Evolutionary conservation across 2,113 vertebrate species (phyloP), one percentile per base, ranked within the genome.

Genomic region (Entosphenus tridentatus): DNA sequence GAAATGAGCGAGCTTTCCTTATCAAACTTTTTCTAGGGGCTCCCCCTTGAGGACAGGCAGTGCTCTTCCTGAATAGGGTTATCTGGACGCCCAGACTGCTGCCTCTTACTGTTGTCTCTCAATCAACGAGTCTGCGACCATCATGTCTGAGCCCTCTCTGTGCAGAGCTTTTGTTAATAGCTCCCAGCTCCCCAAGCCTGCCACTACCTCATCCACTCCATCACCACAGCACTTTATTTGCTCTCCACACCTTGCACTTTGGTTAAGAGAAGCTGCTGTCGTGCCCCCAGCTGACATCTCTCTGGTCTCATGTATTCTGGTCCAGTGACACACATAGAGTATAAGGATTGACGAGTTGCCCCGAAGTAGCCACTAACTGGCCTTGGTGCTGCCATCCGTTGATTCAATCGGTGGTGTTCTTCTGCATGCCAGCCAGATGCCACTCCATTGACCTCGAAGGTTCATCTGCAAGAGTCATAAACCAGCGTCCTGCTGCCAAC

Each of bases 131-230:
- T 17, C 14, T 17, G 59, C 9, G 59, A 65, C 9, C 59, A 65
- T 65, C 59, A 65, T 17, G 9, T 17, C 59, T 65, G 8, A 4
- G 59, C 59, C 59, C 2, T 9, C 62, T 8, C n/a, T 65, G 59
- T 65, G 62, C 62, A 65, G 62, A 65, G 62, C 62, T 65, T 18
- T 18, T 16, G 62, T 65, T 8, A 65, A 18, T 10, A 65, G 18
- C 62, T 65, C 18, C 62, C 62, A 65, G 62, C 62, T 65, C 62
- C 62, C 18, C 62, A 11, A 65, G 62, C 62, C 62, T 65, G 62
- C 10, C 18, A 8, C 8, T 18, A 65, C 18, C 62, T 9, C 62
- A n/a, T 65, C 18, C 8, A 9, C 62, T 65, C 62, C 18, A 18
- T 65, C 8, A 10, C 8, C 62, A 65, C 62, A 65, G 62, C 14